These are phyloP conservation scores for Bombycilla garrulus DNA, from an alignment of 2,113 vertebrate genomes.

Conservation along the genomic window DNA sequence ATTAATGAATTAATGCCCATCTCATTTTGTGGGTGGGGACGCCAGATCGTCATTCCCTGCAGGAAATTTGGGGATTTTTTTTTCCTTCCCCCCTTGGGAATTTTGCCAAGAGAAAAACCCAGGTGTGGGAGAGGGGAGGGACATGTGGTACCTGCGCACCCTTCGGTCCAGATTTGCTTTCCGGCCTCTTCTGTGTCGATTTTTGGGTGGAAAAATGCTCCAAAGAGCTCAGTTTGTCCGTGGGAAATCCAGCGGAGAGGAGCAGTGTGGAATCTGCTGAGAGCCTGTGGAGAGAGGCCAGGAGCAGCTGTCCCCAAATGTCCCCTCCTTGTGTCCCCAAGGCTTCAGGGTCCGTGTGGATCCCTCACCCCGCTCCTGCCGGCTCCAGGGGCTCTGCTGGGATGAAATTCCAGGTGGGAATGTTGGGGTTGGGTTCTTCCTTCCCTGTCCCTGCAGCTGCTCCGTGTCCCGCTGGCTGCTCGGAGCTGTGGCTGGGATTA, in stretches of 20 bases:
- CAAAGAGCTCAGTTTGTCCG: background rate
- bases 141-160: background rate
- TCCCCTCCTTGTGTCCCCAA: background rate
- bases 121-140: background rate
- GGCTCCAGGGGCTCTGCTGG: background rate
- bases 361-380: background rate
- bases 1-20: background rate
- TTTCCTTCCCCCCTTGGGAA: background rate
- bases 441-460: background rate
- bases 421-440: background rate
- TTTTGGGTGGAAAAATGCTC: background rate
- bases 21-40: background rate
- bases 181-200: accelerated
- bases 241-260: accelerated
- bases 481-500: background rate
- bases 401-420: background rate
- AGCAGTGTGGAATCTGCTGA: background rate
- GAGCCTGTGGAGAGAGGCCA: background rate
- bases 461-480: background rate
- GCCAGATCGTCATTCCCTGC: background rate
- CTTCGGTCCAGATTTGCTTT: background rate
- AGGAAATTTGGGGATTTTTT: background rate
- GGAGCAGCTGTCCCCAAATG: background rate
- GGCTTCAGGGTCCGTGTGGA: background rate
- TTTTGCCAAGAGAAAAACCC: background rate